Base-by-base conservation (phyloP, 2,113 vertebrate species). In the Puntigrus tetrazona region DNA sequence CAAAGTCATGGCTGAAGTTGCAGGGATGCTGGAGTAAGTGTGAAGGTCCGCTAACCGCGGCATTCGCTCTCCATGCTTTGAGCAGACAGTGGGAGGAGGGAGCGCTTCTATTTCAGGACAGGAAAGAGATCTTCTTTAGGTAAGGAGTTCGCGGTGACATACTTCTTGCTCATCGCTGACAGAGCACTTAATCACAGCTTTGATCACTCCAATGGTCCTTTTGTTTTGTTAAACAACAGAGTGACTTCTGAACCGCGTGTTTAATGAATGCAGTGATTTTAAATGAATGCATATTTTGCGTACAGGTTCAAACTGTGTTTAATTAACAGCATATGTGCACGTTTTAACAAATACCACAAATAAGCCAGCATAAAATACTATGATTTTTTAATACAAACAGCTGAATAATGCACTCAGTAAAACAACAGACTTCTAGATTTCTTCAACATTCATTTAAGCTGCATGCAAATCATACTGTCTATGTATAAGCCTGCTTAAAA, bases 61-160 rank as follows among this genome's bases (percentile, higher is more conserved):
- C 25, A 45, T 31, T 27, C 57, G 63, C 59, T 65, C 57, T 29
- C 36, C 78, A 65, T 55, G 78, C 78, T 79, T 59, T 43, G 57
- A 79, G 20, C 83, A 65, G 73, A 67, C 45, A 34, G 75, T 36
- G 61, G 83, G 75, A 79, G 63, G 52, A 73, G 79, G 65, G 67
- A 78, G 76, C 9, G 67, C 59, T 31, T 70, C 65, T 72, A 36
- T 55, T 45, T 69, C 43, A 80, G 57, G 25, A 41, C 36, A 63
- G 38, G 27, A 41, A n/a, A 31, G 50, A 45, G 20, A 41, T 72
- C 6, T 55, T 8, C 25, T 18, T 59, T 38, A 5, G n/a, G 43
- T 52, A 67, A 16, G 25, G 27, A 67, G 78, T 63, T 63, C 63
- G 22, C 14, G 34, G 13, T 63, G 0, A 13, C n/a, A 20, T 4